Evolutionary conservation across 2,888 invertebrate species (phyloP), one percentile per base, ranked within the genome.

Genomic region (Agonopterix heracliana): DNA sequence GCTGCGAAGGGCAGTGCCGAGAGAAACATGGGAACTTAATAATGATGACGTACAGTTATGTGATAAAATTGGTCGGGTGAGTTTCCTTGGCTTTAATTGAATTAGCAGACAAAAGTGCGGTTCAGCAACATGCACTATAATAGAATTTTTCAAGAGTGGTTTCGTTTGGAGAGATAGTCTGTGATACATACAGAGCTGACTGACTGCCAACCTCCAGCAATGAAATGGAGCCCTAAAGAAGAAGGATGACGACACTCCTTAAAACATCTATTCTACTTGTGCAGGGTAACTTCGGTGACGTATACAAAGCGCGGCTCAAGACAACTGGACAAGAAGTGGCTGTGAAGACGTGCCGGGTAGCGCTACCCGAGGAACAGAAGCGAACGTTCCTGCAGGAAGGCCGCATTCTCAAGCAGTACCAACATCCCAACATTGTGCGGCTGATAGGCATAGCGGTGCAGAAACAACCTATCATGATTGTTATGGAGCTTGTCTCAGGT

Each of bases 391-490:
- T 98, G 36, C 97, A 97, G 75, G 98, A 98, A 75, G 98, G 98
- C 0, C 90, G 98, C 60, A 98, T 98, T 60, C 89, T 98, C 10
- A 98, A 98, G 77, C 98, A 98, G 78, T 98, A 98, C 78, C 95
- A 98, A 78, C 98, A 98, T 81, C 96, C 97, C 0, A 98, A 98
- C 83, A 96, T 98, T 57, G 98, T 98, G 38, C 93, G 96, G 71
- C 92, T 99, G 40, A 98, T 98, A 63, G 99, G 99, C 34, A 98
- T 99, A 64, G 98, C 98, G 64, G 98, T 98, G 55, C 98, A 98
- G 81, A 96, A 98, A 71, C 98, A 98, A 68, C 99, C 99, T 0
- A 98, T 99, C 51, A 98, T 98, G 98, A 98, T 99, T 68, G 98
- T 99, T 35, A 98, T 99, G 98, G 99, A 99, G 87, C 91, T 97